Conservation (phyloP, 2,888 invertebrate genomes). For the Archips xylosteana region DNA sequence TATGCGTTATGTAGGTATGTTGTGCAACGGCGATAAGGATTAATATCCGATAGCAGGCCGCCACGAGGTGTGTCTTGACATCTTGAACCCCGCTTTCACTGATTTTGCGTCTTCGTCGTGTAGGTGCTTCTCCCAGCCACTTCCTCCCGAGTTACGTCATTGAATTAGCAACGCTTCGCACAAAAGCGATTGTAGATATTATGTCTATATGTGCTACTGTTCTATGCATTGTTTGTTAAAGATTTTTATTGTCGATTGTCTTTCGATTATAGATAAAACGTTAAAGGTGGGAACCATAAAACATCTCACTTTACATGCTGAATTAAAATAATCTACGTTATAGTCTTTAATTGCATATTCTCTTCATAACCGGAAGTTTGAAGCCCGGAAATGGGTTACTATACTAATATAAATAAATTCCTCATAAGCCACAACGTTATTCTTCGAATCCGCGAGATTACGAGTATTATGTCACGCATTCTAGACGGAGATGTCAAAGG, state of each 20-base stretch:
- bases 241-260: slow-evolving; percentile 25
- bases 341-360: background rate
- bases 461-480: slow-evolving; percentile 35
- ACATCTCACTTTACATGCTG: background rate
- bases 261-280: slow-evolving; percentile 13
- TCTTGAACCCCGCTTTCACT: slow-evolving; percentile 81
- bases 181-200: slow-evolving; percentile 36
- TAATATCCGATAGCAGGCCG: slow-evolving; percentile 42
- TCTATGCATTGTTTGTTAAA: slow-evolving; percentile 24
- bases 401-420: slow-evolving; percentile 25
- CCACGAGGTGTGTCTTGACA: slow-evolving; percentile 56
- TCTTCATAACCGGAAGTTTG: slow-evolving; percentile 27
- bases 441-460: slow-evolving; percentile 21
- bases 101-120: slow-evolving; percentile 55
- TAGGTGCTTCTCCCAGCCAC: slow-evolving; percentile 42
- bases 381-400: slow-evolving; percentile 27
- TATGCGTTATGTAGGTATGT: slow-evolving; percentile 31
- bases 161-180: slow-evolving; percentile 27
- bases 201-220: slow-evolving; percentile 21
- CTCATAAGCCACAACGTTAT: slow-evolving; percentile 18
- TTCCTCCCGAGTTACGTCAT: slow-evolving; percentile 54
- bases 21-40: slow-evolving; percentile 45
- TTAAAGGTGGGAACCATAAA: slow-evolving; percentile 6
- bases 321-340: background rate
- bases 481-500: slow-evolving; percentile 43